phyloP scores from a whole-genome alignment of 1,140 invertebrate species.

The Zaprionus davidi region DNA sequence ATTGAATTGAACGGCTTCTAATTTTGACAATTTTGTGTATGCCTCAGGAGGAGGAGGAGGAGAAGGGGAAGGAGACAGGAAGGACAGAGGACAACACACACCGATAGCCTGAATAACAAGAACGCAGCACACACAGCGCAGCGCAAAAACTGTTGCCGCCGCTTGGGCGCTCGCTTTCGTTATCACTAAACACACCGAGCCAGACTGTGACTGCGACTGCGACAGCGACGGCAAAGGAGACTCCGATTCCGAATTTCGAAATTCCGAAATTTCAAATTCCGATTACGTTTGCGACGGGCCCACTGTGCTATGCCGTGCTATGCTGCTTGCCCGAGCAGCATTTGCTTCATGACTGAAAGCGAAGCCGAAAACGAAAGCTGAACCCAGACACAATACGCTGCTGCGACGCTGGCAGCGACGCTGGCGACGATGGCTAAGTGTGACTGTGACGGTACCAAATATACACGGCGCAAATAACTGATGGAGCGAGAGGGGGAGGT shows the following conservation, averaged over 20 bases:
- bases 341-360: slow-evolving; percentile 74
- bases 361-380: slow-evolving; percentile 44
- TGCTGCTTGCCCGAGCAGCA: slow-evolving; percentile 74
- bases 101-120: background rate
- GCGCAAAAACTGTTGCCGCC: slow-evolving; percentile 70
- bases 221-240: background rate
- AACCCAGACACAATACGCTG: slow-evolving; percentile 69
- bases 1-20: slow-evolving; percentile 78
- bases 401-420: slow-evolving; percentile 34
- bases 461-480: slow-evolving; percentile 67
- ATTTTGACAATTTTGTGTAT: slow-evolving; percentile 82
- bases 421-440: slow-evolving; percentile 44
- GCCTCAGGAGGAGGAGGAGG: slow-evolving; percentile 48
- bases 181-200: slow-evolving; percentile 20
- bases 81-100: slow-evolving; percentile 28
- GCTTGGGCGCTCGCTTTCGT: slow-evolving; percentile 40
- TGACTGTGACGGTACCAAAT: slow-evolving; percentile 72
- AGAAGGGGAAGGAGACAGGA: slow-evolving; percentile 24
- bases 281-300: slow-evolving; percentile 14
- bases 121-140: slow-evolving; percentile 5
- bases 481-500: slow-evolving; percentile 8
- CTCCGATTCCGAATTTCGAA: slow-evolving; percentile 10
- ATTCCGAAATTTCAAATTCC: slow-evolving; percentile 12
- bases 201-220: slow-evolving; percentile 5
- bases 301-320: slow-evolving; percentile 16